Percentiles rank a stretch among this genome's conserved stretches.
phyloP scores from a whole-genome alignment of 2,113 vertebrate species.

The Ceyx cyanopectus region DNA sequence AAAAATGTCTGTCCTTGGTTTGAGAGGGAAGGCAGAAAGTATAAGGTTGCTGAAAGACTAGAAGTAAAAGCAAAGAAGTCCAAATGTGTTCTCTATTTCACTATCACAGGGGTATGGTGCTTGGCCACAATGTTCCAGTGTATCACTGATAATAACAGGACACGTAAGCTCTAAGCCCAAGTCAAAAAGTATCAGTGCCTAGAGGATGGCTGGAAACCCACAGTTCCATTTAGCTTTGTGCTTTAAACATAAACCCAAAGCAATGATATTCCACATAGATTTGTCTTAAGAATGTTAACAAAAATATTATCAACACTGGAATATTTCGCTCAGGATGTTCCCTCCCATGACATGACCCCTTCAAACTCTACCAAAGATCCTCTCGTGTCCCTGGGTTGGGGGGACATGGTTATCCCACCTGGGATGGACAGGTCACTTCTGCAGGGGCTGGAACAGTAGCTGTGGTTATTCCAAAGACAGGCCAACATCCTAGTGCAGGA shows the following conservation, averaged over 20 bases:
- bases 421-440: not conserved
- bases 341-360: not conserved
- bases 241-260: constrained; percentile 6
- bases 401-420: accelerated
- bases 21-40: constrained; percentile 33
- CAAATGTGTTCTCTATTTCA: constrained; percentile 12
- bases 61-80: constrained; percentile 32
- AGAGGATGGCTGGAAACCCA: not conserved
- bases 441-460: not conserved
- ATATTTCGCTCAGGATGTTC: not conserved
- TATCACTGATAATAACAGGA: not conserved
- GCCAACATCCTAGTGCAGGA: not conserved
- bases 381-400: not conserved
- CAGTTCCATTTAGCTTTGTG: not conserved
- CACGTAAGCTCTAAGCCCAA: not conserved
- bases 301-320: not conserved
- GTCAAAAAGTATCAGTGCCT: not conserved
- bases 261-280: not conserved
- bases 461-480: not conserved
- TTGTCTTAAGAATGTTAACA: not conserved
- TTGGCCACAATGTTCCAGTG: not conserved
- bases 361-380: not conserved
- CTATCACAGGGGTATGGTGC: not conserved
- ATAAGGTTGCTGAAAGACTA: constrained; percentile 58
- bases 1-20: not conserved